These are phyloP conservation scores for Mus minutoides DNA, from an alignment of 2,797 vertebrate species.

Conservation along the genomic window DNA sequence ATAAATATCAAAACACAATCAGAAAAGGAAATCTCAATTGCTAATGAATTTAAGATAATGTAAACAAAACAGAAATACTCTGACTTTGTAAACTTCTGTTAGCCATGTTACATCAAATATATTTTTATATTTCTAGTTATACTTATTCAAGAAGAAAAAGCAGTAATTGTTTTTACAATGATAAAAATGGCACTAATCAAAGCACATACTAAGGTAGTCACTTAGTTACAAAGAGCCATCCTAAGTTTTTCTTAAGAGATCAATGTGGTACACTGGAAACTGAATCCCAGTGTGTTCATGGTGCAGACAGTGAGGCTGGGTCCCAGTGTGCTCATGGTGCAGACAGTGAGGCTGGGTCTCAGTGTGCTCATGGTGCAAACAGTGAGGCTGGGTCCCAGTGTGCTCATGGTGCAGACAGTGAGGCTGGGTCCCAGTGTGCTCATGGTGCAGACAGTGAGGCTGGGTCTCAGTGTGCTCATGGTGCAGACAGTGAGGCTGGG, in stretches of 20 bases:
- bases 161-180: neutral
- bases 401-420: neutral
- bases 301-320: neutral
- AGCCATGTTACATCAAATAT: neutral
- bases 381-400: neutral
- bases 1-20: neutral
- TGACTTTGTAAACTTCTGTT: neutral
- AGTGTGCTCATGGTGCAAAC: neutral
- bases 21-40: conserved; percentile 21
- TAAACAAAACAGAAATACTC: conserved; percentile 39
- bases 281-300: neutral
- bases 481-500: no score
- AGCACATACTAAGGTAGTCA: conserved; percentile 2
- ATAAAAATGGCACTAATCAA: neutral
- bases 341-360: neutral
- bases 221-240: neutral
- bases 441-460: neutral
- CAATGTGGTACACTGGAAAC: neutral
- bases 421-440: neutral
- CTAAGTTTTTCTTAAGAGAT: neutral
- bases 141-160: conserved; percentile 38
- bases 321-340: neutral
- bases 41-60: conserved; percentile 28
- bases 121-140: conserved; percentile 25
- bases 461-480: neutral